These are phyloP conservation scores for Pterocles gutturalis DNA, from an alignment of 2,113 vertebrate species.

Conservation along the genomic window DNA sequence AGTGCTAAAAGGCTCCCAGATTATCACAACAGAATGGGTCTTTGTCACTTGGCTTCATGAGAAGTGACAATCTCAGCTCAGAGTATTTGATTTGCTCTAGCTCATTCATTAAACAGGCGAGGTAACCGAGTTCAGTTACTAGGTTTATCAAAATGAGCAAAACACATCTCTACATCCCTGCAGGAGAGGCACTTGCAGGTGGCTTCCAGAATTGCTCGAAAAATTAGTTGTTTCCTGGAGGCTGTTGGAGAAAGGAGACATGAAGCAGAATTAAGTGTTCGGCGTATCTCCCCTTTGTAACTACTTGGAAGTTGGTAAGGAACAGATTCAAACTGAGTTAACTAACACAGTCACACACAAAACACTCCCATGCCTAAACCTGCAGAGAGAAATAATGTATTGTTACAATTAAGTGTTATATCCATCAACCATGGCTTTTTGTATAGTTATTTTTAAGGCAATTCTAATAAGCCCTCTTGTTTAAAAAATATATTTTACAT, in stretches of 20 bases:
- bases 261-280: not conserved
- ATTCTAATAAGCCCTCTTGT: not conserved
- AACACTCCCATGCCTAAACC: not conserved
- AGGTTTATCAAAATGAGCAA: not conserved
- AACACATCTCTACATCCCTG: not conserved
- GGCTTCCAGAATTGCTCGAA: not conserved
- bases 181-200: not conserved
- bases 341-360: not conserved
- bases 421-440: not conserved
- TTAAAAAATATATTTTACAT: not conserved
- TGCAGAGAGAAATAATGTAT: not conserved
- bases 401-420: not conserved
- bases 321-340: not conserved
- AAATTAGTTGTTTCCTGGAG: not conserved
- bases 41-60: not conserved
- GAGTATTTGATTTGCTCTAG: not conserved
- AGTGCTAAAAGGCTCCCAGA: not conserved
- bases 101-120: not conserved
- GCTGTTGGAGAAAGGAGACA: not conserved
- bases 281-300: not conserved
- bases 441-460: not conserved
- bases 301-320: not conserved
- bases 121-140: not conserved
- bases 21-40: not conserved
- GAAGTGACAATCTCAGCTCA: not conserved